phyloP scores from a whole-genome alignment of 1,140 invertebrate species.

The Nixonia krombeini region DNA sequence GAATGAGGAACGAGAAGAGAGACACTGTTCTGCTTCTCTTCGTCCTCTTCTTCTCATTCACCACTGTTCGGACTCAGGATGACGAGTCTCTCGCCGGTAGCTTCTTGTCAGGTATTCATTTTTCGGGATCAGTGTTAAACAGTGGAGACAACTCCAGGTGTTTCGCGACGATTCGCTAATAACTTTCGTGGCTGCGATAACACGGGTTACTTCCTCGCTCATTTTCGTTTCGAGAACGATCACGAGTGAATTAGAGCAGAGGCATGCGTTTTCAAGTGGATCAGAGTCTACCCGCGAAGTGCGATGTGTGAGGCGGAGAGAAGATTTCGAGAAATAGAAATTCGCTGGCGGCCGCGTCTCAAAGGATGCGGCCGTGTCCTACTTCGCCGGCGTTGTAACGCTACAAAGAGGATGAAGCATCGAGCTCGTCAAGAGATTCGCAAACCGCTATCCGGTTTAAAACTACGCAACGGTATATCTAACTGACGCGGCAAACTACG shows the following conservation, averaged over 20 bases:
- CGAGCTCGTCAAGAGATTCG: conserved; percentile 50
- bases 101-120: conserved; percentile 79
- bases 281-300: too few relatives aligned
- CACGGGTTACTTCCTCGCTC: too few relatives aligned
- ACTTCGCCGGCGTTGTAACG: conserved; percentile 57
- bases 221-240: too few relatives aligned
- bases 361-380: conserved; percentile 66
- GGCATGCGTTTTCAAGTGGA: too few relatives aligned
- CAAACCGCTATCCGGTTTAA: conserved; percentile 53
- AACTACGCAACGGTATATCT: conserved; percentile 55
- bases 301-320: background rate
- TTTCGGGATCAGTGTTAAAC: too few relatives aligned
- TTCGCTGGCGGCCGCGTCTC: conserved; percentile 57
- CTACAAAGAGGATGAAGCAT: conserved; percentile 58
- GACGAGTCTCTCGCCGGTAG: conserved; percentile 82
- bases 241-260: too few relatives aligned
- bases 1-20: conserved; percentile 23
- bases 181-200: too few relatives aligned
- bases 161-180: too few relatives aligned
- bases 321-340: conserved; percentile 67
- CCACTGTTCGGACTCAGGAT: conserved; percentile 72
- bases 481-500: conserved; percentile 30
- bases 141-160: too few relatives aligned
- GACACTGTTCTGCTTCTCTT: conserved; percentile 25
- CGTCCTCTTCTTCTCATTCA: conserved; percentile 26